Evolutionary conservation across 2,113 vertebrate species (phyloP).

Genomic region (Zosterops lateralis): DNA sequence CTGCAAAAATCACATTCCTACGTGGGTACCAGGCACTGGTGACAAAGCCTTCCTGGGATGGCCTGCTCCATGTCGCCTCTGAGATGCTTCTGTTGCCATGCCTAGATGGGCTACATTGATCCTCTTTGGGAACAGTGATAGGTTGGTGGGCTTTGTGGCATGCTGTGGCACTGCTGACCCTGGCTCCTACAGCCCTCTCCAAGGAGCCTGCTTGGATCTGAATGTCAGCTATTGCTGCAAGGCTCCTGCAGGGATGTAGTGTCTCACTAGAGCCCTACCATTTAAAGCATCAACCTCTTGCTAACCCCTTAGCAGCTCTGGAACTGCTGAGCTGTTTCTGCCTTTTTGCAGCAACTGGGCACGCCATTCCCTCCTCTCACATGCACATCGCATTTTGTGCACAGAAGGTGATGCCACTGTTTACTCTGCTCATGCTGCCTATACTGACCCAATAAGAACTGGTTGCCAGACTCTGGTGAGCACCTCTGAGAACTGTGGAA

Average conservation of each 20-base stretch:
- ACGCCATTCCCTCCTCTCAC: background rate
- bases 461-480: background rate
- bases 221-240: conserved; percentile 43
- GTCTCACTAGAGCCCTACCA: background rate
- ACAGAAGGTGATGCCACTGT: background rate
- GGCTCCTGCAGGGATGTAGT: conserved; percentile 17
- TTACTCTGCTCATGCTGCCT: background rate
- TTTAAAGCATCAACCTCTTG: conserved; percentile 25
- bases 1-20: background rate
- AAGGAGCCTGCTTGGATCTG: background rate
- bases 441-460: background rate
- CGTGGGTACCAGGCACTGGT: background rate
- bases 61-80: rapidly evolving
- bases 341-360: background rate
- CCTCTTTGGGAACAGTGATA: background rate
- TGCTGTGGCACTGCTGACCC: background rate
- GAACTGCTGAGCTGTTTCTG: background rate
- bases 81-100: background rate
- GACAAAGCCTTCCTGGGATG: background rate
- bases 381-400: rapidly evolving
- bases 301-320: conserved; percentile 3
- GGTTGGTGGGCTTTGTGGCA: background rate
- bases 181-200: background rate
- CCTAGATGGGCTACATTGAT: background rate
- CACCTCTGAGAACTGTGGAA: background rate